Conservation (phyloP, 2,888 invertebrate genomes). For the Lampropteryx suffumata region DNA sequence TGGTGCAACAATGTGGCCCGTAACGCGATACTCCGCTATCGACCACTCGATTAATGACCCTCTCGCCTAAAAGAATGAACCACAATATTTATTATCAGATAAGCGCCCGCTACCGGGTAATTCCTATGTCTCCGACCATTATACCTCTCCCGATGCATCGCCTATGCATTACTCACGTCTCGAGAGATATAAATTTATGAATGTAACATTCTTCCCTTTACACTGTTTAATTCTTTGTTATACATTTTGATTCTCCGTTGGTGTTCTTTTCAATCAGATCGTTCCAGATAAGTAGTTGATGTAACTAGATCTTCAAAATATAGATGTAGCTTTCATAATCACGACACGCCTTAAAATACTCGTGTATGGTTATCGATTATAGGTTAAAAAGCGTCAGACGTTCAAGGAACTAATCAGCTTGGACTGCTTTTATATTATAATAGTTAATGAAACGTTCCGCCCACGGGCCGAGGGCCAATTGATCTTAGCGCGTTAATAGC, state of each 20-base stretch:
- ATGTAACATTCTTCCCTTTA: conserved; percentile 61
- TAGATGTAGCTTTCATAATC: conserved; percentile 31
- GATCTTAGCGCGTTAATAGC: conserved; percentile 73
- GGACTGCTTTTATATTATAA: conserved; percentile 74
- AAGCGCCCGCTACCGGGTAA: conserved; percentile 78
- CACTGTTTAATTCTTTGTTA: conserved; percentile 62
- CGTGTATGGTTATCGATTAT: conserved; percentile 54
- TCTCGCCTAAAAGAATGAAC: conserved; percentile 81
- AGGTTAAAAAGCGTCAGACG: conserved; percentile 52
- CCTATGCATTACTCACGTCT: conserved; percentile 75
- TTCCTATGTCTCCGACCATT: conserved; percentile 76
- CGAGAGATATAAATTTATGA: conserved; percentile 70
- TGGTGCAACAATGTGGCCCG: conserved; percentile 74
- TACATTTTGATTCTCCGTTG: conserved; percentile 51
- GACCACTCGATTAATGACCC: conserved; percentile 79
- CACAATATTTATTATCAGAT: conserved; percentile 82
- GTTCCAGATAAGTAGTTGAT: conserved; percentile 11
- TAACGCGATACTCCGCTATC: conserved; percentile 80
- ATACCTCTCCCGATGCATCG: conserved; percentile 65
- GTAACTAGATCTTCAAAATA: conserved; percentile 28
- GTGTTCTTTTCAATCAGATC: conserved; percentile 44
- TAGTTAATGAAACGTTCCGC: conserved; percentile 78
- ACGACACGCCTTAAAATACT: conserved; percentile 44
- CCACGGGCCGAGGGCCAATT: conserved; percentile 70
- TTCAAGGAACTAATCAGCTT: conserved; percentile 72